A percentile compares a stretch with the other conserved stretches of the same genome.
phyloP scores from a whole-genome alignment of 2,797 vertebrate genomes.

The Sebastolobus alascanus region DNA sequence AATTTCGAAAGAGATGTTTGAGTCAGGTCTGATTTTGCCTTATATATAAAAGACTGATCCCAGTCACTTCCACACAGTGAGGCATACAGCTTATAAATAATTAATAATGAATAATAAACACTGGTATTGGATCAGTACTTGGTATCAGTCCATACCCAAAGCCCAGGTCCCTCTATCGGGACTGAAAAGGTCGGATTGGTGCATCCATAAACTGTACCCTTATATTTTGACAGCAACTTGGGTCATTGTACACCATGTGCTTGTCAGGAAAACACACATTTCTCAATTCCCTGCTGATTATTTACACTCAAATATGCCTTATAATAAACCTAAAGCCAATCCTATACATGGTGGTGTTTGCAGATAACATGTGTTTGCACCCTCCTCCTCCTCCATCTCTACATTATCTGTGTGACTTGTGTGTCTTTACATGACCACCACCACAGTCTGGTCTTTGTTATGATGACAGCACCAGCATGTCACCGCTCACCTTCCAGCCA shows the following conservation, averaged over 20 bases:
- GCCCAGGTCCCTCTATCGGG: too few relatives aligned
- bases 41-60: too few relatives aligned
- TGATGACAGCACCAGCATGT: conserved; percentile 53
- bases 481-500: conserved; percentile 94
- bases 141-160: too few relatives aligned
- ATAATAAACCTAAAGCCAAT: background rate
- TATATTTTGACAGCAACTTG: conserved; percentile 17
- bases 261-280: conserved; percentile 45
- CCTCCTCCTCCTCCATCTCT: background rate
- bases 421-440: conserved; percentile 15
- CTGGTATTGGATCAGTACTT: too few relatives aligned
- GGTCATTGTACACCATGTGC: conserved; percentile 40
- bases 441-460: conserved; percentile 60
- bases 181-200: too few relatives aligned
- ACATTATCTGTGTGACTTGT: conserved; percentile 4
- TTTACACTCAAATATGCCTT: background rate
- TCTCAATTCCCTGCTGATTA: conserved; percentile 6
- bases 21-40: too few relatives aligned
- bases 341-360: background rate
- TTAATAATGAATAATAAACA: too few relatives aligned
- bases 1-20: too few relatives aligned
- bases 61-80: too few relatives aligned
- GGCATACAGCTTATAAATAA: too few relatives aligned
- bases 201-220: too few relatives aligned
- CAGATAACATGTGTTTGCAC: background rate